These are phyloP conservation scores for Megaceryle maxima DNA, from an alignment of 2,113 vertebrate genomes.

Conservation along the genomic window DNA sequence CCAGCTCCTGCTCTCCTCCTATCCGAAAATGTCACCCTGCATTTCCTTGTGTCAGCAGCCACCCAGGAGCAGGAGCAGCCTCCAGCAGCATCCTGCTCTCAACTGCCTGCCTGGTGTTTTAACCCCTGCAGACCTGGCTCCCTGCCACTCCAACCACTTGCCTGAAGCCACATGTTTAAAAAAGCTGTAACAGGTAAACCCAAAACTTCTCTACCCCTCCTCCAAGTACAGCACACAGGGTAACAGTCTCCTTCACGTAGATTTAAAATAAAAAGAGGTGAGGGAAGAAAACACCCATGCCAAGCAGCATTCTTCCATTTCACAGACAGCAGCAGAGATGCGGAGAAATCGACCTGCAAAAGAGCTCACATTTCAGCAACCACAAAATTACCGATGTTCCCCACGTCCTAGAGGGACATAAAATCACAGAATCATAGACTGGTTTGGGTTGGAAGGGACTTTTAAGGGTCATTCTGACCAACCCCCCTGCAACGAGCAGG, in stretches of 20 bases:
- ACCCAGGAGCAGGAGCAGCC: conserved; percentile 28
- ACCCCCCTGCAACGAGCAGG: not conserved
- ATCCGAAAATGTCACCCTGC: not conserved
- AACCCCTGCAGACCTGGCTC: not conserved
- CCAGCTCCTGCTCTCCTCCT: not conserved
- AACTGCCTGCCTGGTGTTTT: not conserved
- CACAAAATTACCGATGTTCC: not conserved
- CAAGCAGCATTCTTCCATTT: not conserved
- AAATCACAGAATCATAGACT: not conserved
- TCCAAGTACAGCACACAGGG: fast-evolving
- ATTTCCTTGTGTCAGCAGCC: conserved; percentile 45
- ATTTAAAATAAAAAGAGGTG: not conserved
- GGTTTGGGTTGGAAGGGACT: not conserved
- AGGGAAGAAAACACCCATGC: not conserved
- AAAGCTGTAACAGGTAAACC: not conserved
- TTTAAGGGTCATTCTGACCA: not conserved
- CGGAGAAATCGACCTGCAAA: not conserved
- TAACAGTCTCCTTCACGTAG: fast-evolving
- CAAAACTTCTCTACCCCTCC: not conserved
- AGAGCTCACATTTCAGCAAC: not conserved
- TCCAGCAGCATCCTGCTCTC: conserved; percentile 9
- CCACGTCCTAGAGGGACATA: not conserved
- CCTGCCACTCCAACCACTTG: not conserved
- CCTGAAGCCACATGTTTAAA: not conserved
- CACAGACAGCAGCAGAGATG: not conserved